phyloP scores from a whole-genome alignment of 35 echinoderm and acorn worm species.

The Hemicentrotus pulcherrimus region DNA sequence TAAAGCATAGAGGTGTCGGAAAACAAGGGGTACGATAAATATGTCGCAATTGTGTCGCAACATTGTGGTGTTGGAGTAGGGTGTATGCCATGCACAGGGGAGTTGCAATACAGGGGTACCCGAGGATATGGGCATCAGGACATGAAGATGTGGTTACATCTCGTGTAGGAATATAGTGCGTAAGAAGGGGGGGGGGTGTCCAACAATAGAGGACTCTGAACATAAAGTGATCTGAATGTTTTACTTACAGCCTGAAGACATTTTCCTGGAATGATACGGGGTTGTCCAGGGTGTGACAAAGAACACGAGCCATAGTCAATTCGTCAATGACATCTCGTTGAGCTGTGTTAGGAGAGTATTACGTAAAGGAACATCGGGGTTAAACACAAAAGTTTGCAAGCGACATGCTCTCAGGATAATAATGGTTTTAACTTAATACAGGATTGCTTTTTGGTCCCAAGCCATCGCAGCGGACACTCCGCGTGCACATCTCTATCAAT shows the following conservation, averaged over 20 bases:
- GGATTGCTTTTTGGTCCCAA: not conserved
- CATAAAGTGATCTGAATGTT: not conserved
- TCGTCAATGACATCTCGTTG: constrained; percentile 37
- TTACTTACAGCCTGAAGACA: constrained; percentile 30
- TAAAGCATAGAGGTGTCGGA: too few species aligned
- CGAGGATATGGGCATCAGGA: too few species aligned
- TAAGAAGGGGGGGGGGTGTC: not conserved
- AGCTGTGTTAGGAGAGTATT: not conserved
- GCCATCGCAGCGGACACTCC: not conserved
- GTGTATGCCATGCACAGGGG: too few species aligned
- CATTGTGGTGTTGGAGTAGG: too few species aligned
- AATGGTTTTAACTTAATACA: not conserved
- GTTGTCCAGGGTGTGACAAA: constrained; percentile 50
- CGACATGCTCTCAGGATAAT: not conserved
- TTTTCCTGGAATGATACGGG: not conserved
- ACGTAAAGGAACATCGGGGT: not conserved
- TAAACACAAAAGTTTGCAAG: too few species aligned
- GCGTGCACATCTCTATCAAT: too few species aligned
- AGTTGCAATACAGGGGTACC: too few species aligned
- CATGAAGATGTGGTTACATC: too few species aligned
- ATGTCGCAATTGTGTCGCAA: too few species aligned
- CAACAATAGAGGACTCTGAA: not conserved
- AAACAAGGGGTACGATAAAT: too few species aligned
- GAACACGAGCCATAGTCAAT: constrained; percentile 51
- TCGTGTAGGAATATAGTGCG: too few species aligned